phyloP scores from a whole-genome alignment of 2,797 vertebrate genomes.

The Argya squamiceps region DNA sequence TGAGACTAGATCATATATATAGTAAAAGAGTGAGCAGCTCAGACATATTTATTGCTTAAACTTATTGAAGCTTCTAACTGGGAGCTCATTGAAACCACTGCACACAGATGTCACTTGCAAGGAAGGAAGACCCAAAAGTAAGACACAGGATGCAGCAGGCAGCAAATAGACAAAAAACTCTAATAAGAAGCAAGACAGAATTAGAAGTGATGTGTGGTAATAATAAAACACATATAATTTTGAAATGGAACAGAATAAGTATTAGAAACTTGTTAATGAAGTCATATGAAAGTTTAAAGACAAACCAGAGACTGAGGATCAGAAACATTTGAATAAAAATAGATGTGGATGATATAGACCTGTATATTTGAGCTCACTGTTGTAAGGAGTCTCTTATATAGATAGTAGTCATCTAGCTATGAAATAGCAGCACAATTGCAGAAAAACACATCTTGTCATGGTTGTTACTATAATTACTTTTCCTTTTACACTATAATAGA shows the following conservation, averaged over 20 bases:
- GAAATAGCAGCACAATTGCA: not conserved
- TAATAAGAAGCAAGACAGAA: not conserved
- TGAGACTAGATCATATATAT: not conserved
- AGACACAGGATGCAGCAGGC: not conserved
- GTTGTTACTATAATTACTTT: not conserved
- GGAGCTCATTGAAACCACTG: not conserved
- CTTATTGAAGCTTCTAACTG: constrained; percentile 29
- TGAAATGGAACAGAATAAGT: not conserved
- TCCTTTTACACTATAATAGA: not conserved
- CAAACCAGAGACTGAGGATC: not conserved
- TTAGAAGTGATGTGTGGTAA: not conserved
- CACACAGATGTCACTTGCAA: not conserved
- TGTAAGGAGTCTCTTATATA: not conserved
- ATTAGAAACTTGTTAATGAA: not conserved
- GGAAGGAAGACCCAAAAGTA: not conserved
- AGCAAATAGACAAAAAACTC: not conserved
- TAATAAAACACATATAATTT: not conserved
- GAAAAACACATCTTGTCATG: not conserved
- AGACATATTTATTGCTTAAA: constrained; percentile 22
- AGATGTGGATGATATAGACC: not conserved
- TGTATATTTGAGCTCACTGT: not conserved
- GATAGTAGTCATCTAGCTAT: not conserved
- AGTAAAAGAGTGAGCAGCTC: constrained; percentile 14
- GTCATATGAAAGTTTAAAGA: not conserved
- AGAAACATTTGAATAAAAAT: not conserved